These are phyloP conservation scores for Epirrita christyi DNA, from an alignment of 2,888 invertebrate species.

Conservation along the genomic window DNA sequence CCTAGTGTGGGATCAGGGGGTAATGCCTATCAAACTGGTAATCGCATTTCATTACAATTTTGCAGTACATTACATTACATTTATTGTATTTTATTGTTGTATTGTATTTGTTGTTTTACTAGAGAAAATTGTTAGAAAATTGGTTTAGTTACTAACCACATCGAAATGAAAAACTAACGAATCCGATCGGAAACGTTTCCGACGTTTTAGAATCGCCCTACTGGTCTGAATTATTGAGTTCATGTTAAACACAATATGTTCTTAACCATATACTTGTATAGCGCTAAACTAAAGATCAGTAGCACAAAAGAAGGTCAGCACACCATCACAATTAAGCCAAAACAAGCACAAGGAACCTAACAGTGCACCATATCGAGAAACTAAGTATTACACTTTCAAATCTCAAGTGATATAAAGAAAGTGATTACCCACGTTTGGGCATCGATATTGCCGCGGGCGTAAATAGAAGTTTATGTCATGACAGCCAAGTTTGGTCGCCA, in stretches of 20 bases:
- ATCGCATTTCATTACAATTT: no score
- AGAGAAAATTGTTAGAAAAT: no score
- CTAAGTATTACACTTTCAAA: slow-evolving; percentile 26
- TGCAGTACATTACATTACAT: no score
- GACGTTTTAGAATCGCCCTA: no score
- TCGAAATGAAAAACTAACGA: no score
- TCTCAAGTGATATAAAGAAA: slow-evolving; percentile 36
- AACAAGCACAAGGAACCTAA: slow-evolving; percentile 1
- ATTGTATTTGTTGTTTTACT: no score
- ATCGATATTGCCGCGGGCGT: slow-evolving; percentile 18
- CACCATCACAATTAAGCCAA: slow-evolving; percentile 5
- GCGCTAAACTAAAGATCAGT: neutral
- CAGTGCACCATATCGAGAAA: slow-evolving; percentile 9
- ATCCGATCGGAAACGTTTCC: no score
- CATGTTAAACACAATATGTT: neutral
- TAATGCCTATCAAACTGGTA: no score
- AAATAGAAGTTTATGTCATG: slow-evolving; percentile 15
- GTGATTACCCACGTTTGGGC: slow-evolving; percentile 33
- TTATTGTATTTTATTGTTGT: no score
- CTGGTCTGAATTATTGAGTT: neutral
- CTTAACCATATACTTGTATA: neutral
- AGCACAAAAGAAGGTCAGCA: slow-evolving; percentile 11
- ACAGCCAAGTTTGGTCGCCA: slow-evolving; percentile 3
- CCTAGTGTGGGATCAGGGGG: no score
- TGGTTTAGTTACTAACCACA: no score